Evolutionary conservation across 2,888 invertebrate species (phyloP).

Genomic region (Dasypogon diadema): DNA sequence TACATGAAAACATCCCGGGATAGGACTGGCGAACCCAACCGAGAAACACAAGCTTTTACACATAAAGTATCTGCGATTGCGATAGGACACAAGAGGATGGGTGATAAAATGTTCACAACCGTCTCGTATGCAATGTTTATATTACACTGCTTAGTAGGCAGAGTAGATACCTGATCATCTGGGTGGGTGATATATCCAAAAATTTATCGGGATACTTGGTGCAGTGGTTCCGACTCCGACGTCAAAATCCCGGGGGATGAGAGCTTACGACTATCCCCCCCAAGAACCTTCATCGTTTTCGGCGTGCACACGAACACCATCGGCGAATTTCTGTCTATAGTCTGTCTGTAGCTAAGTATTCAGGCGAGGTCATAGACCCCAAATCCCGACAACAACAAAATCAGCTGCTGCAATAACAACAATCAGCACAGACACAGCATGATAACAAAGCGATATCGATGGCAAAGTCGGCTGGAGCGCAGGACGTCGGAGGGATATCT

Average conservation of each 20-base stretch:
- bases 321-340: slow-evolving; percentile 29
- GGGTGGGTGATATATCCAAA: slow-evolving; percentile 28
- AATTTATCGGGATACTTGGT: slow-evolving; percentile 4
- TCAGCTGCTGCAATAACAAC: slow-evolving; percentile 53
- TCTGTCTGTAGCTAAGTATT: slow-evolving; percentile 15
- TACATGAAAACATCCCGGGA: slow-evolving; percentile 69
- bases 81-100: slow-evolving; percentile 6
- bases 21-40: slow-evolving; percentile 65
- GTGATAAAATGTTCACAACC: not conserved
- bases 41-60: slow-evolving; percentile 55
- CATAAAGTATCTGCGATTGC: slow-evolving; percentile 21
- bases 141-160: slow-evolving; percentile 2
- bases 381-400: slow-evolving; percentile 50
- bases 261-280: not conserved
- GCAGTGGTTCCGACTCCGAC: slow-evolving; percentile 15
- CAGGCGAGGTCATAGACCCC: slow-evolving; percentile 53
- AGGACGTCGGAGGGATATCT: slow-evolving; percentile 55
- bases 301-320: slow-evolving; percentile 11
- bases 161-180: slow-evolving; percentile 25
- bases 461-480: not conserved
- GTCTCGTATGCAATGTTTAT: slow-evolving; percentile 24
- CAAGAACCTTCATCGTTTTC: slow-evolving; percentile 23
- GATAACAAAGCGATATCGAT: slow-evolving; percentile 45
- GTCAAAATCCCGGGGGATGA: slow-evolving; percentile 5
- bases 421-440: slow-evolving; percentile 26